Evolutionary conservation across 2,113 vertebrate species (phyloP).

Genomic region (Ochotona curzoniae): DNA sequence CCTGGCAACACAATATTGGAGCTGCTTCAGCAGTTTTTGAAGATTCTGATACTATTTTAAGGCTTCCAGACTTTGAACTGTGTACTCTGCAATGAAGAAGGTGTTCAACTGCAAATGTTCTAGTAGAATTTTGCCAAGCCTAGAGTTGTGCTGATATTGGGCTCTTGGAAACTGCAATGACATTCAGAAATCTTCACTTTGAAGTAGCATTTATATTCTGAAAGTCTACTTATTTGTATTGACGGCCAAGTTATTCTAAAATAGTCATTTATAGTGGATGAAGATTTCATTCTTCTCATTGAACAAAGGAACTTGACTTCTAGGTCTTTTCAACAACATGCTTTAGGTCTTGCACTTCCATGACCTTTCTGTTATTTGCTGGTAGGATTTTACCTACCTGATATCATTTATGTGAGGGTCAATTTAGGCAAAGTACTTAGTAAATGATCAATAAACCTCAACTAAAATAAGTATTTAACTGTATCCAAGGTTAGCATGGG

Average conservation of each 20-base stretch:
- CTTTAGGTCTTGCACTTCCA: not conserved
- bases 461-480: not conserved
- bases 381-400: not conserved
- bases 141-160: not conserved
- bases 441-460: not conserved
- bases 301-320: not conserved
- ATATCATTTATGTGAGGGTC: not conserved
- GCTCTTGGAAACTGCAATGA: not conserved
- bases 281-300: not conserved
- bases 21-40: not conserved
- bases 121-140: not conserved
- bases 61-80: not conserved
- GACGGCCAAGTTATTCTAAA: not conserved
- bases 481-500: not conserved
- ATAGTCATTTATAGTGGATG: not conserved
- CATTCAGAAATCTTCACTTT: not conserved
- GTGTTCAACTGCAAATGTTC: not conserved
- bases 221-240: not conserved
- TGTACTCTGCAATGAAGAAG: not conserved
- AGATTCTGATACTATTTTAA: not conserved
- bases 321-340: not conserved
- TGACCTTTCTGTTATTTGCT: not conserved
- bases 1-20: not conserved
- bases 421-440: not conserved
- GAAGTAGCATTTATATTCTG: not conserved